Conservation (phyloP, 2,888 invertebrate species). For the Ashinkailepas kermadecensis region DNA sequence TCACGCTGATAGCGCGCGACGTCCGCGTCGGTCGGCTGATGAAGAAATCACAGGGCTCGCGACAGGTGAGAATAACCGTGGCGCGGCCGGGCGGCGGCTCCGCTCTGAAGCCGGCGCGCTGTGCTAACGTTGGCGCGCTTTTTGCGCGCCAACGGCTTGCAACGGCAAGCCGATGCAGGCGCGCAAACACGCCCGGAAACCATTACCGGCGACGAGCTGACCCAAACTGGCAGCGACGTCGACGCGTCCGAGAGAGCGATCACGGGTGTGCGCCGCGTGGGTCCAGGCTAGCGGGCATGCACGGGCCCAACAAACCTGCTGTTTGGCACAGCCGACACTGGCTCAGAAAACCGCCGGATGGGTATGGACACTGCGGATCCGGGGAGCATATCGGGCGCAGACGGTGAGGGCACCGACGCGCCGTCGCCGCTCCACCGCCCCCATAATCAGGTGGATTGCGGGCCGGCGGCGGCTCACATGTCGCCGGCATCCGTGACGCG, state of each 20-base stretch:
- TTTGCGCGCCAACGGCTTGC: constrained; percentile 1
- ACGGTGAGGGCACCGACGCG: too few relatives aligned
- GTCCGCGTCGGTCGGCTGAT: constrained; percentile 6
- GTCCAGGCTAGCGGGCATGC: too few relatives aligned
- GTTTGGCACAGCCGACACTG: too few relatives aligned
- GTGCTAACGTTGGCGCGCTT: neutral
- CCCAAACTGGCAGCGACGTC: too few relatives aligned
- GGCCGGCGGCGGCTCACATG: neutral
- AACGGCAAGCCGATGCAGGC: neutral
- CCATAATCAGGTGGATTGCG: too few relatives aligned
- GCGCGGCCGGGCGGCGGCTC: neutral
- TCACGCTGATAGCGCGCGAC: neutral
- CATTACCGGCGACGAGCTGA: neutral
- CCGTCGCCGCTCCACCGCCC: too few relatives aligned
- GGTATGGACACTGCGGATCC: too few relatives aligned
- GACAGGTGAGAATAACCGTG: constrained; percentile 21
- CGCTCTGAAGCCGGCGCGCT: neutral
- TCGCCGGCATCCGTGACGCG: neutral
- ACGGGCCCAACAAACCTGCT: too few relatives aligned
- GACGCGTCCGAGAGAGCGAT: too few relatives aligned
- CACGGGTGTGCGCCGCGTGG: too few relatives aligned
- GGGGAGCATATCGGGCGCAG: too few relatives aligned
- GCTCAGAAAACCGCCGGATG: too few relatives aligned
- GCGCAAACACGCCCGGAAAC: neutral
- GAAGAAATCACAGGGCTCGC: constrained; percentile 8